Evolutionary conservation across 2,113 vertebrate genomes (phyloP), one percentile per base, ranked within the genome.

Genomic region (Toxostoma redivivum): DNA sequence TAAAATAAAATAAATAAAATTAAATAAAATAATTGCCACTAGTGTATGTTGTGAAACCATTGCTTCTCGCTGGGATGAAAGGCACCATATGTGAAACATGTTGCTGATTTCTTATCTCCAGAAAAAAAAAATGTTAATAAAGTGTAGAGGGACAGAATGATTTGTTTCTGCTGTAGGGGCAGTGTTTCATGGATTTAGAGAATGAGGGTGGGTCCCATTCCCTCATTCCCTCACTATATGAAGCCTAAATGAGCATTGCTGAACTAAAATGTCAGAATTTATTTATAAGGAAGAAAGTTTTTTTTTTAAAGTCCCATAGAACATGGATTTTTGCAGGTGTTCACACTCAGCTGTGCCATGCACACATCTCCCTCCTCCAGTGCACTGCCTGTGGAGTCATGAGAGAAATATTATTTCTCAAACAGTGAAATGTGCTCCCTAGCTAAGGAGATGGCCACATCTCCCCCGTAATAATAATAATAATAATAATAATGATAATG

Each of bases 301-400:
- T 44, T 38, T 42, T 33, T 51, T 11, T 2, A 31, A 73, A 71
- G 11, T 38, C 33, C 42, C 11, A 9, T 14, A n/a, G n/a, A 88
- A 37, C 8, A 15, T 58, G 11, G 58, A 24, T 89, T 94, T 91
- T 69, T 95, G 23, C 33, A 65, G 53, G 14, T 4, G 0, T 64
- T 86, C 56, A 20, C 27, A 28, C 35, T 67, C 1, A 1, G 40
- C 9, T 48, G 31, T 60, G 15, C 7, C 20, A 48, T 0, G 0
- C 21, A 6, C n/a, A 2, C 50, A 7, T 48, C 72, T 90, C 56
- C 38, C 19, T 61, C 16, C 57, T 56, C 22, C 24, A 64, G n/a
- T 67, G 37, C 21, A 24, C 45, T 66, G 44, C 24, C 69, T 40
- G 1, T 62, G 81, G 56, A 56, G 15, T 20, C 4, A 5, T 12